Conservation (phyloP, 2,113 vertebrate genomes). For the Myodes glareolus region DNA sequence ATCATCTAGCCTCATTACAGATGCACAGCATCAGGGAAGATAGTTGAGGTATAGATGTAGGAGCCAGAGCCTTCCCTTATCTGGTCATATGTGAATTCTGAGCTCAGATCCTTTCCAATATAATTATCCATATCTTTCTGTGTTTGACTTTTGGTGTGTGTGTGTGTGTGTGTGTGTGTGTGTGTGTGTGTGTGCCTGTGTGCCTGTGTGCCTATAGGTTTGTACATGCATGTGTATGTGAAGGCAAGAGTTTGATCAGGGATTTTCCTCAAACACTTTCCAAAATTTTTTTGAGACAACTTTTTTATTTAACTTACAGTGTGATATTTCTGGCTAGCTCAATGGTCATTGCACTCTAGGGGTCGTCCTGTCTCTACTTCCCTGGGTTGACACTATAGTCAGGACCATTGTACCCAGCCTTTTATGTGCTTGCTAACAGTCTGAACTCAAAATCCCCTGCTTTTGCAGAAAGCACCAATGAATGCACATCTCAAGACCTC, state of each 20-base stretch:
- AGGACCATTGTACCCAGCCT: too few species aligned
- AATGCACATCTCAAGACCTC: not conserved
- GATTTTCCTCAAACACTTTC: not conserved
- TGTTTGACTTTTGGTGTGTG: not conserved
- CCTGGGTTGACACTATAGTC: too few species aligned
- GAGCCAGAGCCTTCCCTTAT: not conserved
- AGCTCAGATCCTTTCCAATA: fast-evolving
- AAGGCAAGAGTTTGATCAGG: not conserved
- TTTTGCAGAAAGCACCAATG: not conserved
- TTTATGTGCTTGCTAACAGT: not conserved
- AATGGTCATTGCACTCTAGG: not conserved
- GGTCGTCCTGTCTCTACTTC: not conserved
- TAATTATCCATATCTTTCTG: not conserved
- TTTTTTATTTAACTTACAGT: not conserved
- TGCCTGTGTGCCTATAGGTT: too few species aligned
- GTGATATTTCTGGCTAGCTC: too few species aligned
- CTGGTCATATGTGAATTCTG: not conserved
- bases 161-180: not conserved
- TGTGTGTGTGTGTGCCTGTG: not conserved
- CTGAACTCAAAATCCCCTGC: not conserved
- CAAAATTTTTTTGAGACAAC: not conserved
- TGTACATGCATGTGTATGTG: too few species aligned
- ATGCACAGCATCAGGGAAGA: too few species aligned
- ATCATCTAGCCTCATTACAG: not conserved
- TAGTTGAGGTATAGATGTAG: fast-evolving